These are phyloP conservation scores for Procambarus virginalis DNA, from an alignment of 1,140 invertebrate species.

Conservation along the genomic window DNA sequence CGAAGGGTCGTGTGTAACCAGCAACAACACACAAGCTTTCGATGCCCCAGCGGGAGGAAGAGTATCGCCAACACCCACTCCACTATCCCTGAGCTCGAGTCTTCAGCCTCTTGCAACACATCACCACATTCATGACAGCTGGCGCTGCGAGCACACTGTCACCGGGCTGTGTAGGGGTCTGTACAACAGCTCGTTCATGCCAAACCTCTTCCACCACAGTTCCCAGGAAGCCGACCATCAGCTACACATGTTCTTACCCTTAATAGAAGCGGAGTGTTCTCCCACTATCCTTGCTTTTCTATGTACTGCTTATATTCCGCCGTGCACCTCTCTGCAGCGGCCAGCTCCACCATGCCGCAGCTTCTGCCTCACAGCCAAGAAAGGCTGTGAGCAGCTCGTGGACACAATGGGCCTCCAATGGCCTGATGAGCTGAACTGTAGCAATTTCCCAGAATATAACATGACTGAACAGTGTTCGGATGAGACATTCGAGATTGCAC, in stretches of 20 bases:
- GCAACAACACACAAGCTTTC: too few species aligned
- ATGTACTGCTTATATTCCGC: slow-evolving; percentile 95
- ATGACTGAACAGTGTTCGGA: too few species aligned
- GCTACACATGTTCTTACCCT: slow-evolving; percentile 93
- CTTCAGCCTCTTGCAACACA: too few species aligned
- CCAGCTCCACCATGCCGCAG: slow-evolving; percentile 92
- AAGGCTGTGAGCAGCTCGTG: slow-evolving; percentile 94
- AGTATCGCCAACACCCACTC: too few species aligned
- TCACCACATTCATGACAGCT: too few species aligned
- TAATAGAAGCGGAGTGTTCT: slow-evolving; percentile 96
- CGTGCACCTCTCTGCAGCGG: slow-evolving; percentile 95
- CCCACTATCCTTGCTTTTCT: slow-evolving; percentile 95
- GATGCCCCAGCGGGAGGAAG: too few species aligned
- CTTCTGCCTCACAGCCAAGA: slow-evolving; percentile 89
- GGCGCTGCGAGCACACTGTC: too few species aligned
- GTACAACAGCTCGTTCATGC: too few species aligned
- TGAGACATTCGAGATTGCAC: too few species aligned
- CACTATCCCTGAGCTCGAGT: too few species aligned
- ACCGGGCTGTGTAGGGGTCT: too few species aligned
- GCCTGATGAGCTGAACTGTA: slow-evolving; percentile 95
- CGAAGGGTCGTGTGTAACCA: too few species aligned
- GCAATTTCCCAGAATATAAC: slow-evolving; percentile 92
- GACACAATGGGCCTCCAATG: slow-evolving; percentile 93
- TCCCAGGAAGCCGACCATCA: slow-evolving; percentile 96
- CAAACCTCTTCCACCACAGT: slow-evolving; percentile 91